Evolutionary conservation across 1,140 invertebrate species (phyloP), one percentile per base, ranked within the genome.

Genomic region (Bombus balteatus): DNA sequence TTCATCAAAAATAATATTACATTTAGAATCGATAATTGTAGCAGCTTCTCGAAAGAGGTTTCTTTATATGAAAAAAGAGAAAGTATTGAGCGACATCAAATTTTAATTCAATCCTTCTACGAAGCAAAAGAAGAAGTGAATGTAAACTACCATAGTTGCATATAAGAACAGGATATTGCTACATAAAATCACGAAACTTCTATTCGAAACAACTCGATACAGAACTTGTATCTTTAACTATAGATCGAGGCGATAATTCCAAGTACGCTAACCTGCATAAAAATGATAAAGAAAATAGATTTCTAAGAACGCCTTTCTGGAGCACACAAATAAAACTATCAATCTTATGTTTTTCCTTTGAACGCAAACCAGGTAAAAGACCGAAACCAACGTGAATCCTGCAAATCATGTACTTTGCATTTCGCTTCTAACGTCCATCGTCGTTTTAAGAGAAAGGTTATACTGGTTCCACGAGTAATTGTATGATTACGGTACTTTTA

Each of bases 401-500:
- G 18, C 39, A 25, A 43, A 43, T 4, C 37, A 6, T 2, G 25
- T n/a, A 59, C 8, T 39, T 81, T 57, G 79, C 53, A 73, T 81
- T 72, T 57, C 18, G 70, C 43, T 39, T 32, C 78, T 81, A 73
- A 76, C 75, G 66, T 80, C 13, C 37, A 28, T 6, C 66, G 39
- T 32, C 41, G 25, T 39, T 10, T 37, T n/a, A 12, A 62, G 41
- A 41, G n/a, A 13, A 10, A 68, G 53, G 37, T 39, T 32, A 77
- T 25, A 32, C 66, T 13, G 4, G 1, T 34, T 71, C 8, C 32
- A 6, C 12, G 25, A 12, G 74, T 62, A 71, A 62, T 83, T 73
- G 62, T n/a, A 37, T 32, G 15, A 28, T 86, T 81, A 84, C 53
- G 81, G 85, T 83, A 83, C 37, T 66, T 88, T 70, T 47, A 57